Base-by-base conservation (phyloP, 2,888 invertebrate genomes). In the Heliconius ethilla region DNA sequence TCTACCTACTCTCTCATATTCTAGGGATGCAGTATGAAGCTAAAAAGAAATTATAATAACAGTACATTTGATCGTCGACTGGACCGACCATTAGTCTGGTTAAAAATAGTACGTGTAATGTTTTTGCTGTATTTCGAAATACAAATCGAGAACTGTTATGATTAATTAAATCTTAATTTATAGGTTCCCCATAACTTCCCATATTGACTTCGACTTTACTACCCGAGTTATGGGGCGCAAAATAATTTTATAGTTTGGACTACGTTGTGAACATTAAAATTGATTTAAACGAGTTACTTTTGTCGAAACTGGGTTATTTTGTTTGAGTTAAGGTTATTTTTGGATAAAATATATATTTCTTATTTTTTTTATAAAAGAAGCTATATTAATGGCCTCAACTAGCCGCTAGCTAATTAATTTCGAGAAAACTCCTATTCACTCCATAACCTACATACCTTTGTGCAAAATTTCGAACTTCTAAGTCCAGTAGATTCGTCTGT, bases 81-180 rank as follows among this genome's bases (percentile, higher is more conserved):
- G n/a, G 22, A 55, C 3, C 22, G 18, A 25, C 2, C 15, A 13
- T 63, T 25, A 25, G 0, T 63, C 63, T 63, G 18, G 27, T 63
- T 63, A 63, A 63, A 63, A 29, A 2, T 27, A 18, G 27, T 27
- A 3, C 10, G 33, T 33, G 10, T 66, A 29, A n/a, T 59, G 59
- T 10, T 9, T 37, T 40, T 15, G 40, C 15, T 40, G 25, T 9
- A 40, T 45, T 69, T 25, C 15, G 40, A 45, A 25, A 45, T 18
- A 25, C 15, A 67, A 37, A 37, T n/a, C n/a, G 40, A 33, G 15
- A 13, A 25, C n/a, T 13, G 25, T 69, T 45, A 40, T 69, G 69
- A 45, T 69, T 45, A 69, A 45, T 69, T 25, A 69, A 69, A 69
- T 69, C 40, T 67, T 40, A 40, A 40, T 69, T 69, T 69, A 45